Conservation (phyloP, 2,113 vertebrate species). For the Pituophis catenifer region DNA sequence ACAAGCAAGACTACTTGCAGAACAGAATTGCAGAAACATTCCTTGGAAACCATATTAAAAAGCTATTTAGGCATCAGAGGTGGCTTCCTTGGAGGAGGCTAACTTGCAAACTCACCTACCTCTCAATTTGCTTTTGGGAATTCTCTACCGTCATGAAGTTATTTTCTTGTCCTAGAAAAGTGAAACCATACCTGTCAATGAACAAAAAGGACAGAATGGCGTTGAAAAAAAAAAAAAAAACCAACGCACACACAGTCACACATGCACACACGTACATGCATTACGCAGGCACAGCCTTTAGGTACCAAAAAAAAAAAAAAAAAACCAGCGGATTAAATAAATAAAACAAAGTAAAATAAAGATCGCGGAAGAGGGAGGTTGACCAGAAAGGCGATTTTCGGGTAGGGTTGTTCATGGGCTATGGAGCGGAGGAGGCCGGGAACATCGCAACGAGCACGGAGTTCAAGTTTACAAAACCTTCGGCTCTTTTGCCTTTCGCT, state of each 20-base stretch:
- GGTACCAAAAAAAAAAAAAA: not conserved
- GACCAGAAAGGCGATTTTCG: not conserved
- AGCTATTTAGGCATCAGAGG: not conserved
- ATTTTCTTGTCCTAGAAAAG: slow-evolving; percentile 87
- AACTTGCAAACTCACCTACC: slow-evolving; percentile 73
- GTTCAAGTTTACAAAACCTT: not conserved
- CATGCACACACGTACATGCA: not conserved
- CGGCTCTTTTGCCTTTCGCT: not conserved
- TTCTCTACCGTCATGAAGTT: slow-evolving; percentile 87
- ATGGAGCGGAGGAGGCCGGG: not conserved
- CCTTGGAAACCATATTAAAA: not conserved
- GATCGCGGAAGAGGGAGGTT: not conserved
- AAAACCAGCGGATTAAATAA: not conserved
- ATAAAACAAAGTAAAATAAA: not conserved
- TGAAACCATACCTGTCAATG: slow-evolving; percentile 90
- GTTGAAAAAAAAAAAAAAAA: slow-evolving; percentile 48
- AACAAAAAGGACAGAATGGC: slow-evolving; percentile 66
- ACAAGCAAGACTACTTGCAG: not conserved
- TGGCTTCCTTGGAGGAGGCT: too few species aligned
- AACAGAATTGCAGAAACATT: not conserved
- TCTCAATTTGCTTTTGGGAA: slow-evolving; percentile 85
- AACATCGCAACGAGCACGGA: too few species aligned
- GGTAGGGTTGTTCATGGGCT: not conserved
- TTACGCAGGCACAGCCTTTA: not conserved
- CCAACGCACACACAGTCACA: not conserved